These are phyloP conservation scores for Hippocampus barbouri DNA, from an alignment of 2,113 vertebrate species.

Conservation along the genomic window DNA sequence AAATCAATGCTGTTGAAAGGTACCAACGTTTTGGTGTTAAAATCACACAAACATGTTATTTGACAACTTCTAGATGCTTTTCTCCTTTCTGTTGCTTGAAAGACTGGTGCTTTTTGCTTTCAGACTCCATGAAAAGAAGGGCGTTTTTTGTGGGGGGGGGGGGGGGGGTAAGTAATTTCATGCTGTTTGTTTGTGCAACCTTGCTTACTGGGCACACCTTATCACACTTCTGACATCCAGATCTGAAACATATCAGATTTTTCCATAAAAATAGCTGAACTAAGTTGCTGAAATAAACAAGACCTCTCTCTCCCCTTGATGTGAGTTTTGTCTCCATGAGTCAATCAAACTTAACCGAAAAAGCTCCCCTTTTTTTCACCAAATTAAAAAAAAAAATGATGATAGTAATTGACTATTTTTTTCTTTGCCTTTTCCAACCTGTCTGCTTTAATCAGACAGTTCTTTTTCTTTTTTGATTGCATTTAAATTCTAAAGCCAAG, in stretches of 20 bases:
- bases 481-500: neutral
- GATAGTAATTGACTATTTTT: neutral
- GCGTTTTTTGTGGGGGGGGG: neutral
- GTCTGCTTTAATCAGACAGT: neutral
- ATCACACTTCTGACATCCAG: conserved; percentile 45
- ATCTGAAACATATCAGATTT: conserved; percentile 52
- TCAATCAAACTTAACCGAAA: neutral
- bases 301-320: neutral
- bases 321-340: neutral
- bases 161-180: neutral
- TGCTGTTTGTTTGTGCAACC: conserved; percentile 56
- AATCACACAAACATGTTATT: neutral
- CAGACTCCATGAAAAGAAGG: conserved; percentile 32
- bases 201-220: conserved; percentile 41
- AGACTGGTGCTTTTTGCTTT: neutral
- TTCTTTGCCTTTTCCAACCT: neutral
- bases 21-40: neutral
- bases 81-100: neutral
- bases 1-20: neutral
- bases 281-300: neutral
- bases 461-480: neutral
- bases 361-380: neutral
- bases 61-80: conserved; percentile 9
- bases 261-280: conserved; percentile 13
- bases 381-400: neutral